Evolutionary conservation across 2,113 vertebrate species (phyloP).

Genomic region (Grammomys surdaster): DNA sequence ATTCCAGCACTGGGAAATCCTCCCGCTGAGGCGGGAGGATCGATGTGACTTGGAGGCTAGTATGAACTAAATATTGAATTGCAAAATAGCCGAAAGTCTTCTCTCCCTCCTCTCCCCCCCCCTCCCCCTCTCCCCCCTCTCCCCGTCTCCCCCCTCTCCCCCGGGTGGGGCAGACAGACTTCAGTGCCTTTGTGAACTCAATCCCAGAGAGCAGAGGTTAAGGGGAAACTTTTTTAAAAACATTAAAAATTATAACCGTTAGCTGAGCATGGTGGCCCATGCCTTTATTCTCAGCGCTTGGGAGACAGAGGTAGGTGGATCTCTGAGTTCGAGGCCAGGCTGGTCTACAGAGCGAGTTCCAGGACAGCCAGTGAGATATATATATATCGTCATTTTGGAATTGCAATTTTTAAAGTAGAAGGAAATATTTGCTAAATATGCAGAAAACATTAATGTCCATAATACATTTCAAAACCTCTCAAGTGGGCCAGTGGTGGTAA

Average conservation of each 20-base stretch:
- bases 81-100: background rate
- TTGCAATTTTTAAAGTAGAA: background rate
- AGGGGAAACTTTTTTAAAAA: background rate
- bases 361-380: background rate
- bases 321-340: background rate
- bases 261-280: background rate
- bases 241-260: background rate
- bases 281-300: background rate
- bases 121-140: background rate
- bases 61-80: background rate
- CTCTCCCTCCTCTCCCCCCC: background rate
- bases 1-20: background rate
- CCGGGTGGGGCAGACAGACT: background rate
- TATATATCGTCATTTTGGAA: background rate
- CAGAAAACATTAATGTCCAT: background rate
- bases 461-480: background rate
- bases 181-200: background rate
- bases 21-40: background rate
- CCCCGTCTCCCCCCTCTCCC: too few relatives aligned
- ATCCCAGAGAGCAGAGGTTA: background rate
- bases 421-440: background rate
- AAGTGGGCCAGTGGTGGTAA: background rate
- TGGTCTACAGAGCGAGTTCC: background rate
- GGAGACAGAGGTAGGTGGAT: background rate
- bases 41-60: background rate